Percentiles rank a stretch among this genome's conserved stretches.
phyloP scores from a whole-genome alignment of 2,113 vertebrate species.

The Struthio camelus region DNA sequence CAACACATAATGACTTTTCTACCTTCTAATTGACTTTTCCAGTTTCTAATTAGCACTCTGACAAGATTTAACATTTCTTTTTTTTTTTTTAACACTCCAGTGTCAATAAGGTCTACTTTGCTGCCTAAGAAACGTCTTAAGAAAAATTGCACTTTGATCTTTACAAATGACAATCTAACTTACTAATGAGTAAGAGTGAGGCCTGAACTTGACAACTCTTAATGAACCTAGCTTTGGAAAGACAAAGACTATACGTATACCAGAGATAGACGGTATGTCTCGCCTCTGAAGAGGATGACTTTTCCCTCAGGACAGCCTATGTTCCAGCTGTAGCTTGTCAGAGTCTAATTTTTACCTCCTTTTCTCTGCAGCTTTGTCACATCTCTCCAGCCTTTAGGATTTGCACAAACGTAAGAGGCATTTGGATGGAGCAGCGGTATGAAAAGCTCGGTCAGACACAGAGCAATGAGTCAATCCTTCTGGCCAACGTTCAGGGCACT shows the following conservation, averaged over 20 bases:
- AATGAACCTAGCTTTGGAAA: fast-evolving
- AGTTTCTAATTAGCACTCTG: too few relatives aligned
- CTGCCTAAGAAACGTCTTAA: too few relatives aligned
- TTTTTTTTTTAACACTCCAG: too few relatives aligned
- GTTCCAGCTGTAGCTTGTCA: neutral
- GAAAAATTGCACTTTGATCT: fast-evolving
- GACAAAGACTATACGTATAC: neutral
- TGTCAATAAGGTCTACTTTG: too few relatives aligned
- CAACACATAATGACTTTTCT: too few relatives aligned
- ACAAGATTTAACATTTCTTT: too few relatives aligned
- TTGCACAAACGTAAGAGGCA: neutral
- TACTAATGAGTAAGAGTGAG: too few relatives aligned
- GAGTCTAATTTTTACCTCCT: too few relatives aligned
- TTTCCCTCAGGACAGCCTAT: neutral
- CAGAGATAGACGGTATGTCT: fast-evolving
- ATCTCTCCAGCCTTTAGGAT: neutral
- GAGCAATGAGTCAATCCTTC: neutral
- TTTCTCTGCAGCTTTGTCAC: neutral
- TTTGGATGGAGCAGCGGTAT: neutral
- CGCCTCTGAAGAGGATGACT: neutral
- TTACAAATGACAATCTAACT: neutral
- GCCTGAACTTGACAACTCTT: fast-evolving
- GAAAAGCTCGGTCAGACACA: neutral
- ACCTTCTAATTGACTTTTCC: too few relatives aligned
- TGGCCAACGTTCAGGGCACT: fast-evolving